These are phyloP conservation scores for Macaria liturata DNA, from an alignment of 2,888 invertebrate species.

Conservation along the genomic window DNA sequence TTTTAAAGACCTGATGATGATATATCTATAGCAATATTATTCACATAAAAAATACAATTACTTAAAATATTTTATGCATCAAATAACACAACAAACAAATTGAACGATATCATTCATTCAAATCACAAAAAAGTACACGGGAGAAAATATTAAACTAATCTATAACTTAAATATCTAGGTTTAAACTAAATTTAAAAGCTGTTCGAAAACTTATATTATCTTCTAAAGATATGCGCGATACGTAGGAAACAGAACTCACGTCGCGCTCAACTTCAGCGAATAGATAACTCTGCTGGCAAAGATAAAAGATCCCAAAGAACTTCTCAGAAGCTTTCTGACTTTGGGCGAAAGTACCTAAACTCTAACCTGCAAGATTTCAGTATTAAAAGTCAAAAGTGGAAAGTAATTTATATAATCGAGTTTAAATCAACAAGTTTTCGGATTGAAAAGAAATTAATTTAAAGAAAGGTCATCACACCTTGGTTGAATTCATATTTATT, in stretches of 20 bases:
- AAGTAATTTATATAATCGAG: constrained; percentile 26
- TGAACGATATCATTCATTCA: too few species aligned
- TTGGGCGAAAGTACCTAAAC: constrained; percentile 29
- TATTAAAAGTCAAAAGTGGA: constrained; percentile 9
- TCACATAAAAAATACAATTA: too few species aligned
- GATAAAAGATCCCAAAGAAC: constrained; percentile 38
- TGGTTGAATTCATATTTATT: too few species aligned
- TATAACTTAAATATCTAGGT: neutral
- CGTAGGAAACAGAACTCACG: constrained; percentile 31
- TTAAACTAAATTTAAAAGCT: neutral
- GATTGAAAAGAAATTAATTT: too few species aligned
- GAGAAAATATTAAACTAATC: too few species aligned
- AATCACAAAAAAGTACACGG: too few species aligned
- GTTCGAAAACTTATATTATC: constrained; percentile 3
- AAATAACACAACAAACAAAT: too few species aligned
- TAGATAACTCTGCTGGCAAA: constrained; percentile 34
- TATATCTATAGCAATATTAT: too few species aligned
- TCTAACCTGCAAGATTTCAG: too few species aligned
- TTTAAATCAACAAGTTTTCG: constrained; percentile 24
- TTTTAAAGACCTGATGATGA: too few species aligned
- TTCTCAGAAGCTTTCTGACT: constrained; percentile 36
- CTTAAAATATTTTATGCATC: too few species aligned
- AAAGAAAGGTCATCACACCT: too few species aligned
- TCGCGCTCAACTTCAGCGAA: constrained; percentile 31
- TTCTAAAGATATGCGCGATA: constrained; percentile 17